phyloP scores from a whole-genome alignment of 2,113 vertebrate species.

The Platysteira castanea region DNA sequence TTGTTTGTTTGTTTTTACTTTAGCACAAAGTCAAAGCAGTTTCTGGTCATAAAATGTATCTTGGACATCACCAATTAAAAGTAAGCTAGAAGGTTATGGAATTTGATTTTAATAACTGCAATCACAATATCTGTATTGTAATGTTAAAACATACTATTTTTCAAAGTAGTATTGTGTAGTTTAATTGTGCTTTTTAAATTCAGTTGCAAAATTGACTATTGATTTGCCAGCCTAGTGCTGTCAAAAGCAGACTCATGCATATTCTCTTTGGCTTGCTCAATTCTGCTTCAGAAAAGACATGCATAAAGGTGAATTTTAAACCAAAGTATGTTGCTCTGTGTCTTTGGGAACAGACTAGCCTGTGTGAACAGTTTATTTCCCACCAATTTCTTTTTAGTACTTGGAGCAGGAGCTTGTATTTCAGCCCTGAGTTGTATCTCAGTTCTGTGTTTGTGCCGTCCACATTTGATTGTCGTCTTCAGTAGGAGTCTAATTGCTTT shows the following conservation, averaged over 20 bases:
- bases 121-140: not conserved
- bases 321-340: not conserved
- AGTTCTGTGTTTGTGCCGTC: not conserved
- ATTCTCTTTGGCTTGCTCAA: not conserved
- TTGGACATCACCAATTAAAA: not conserved
- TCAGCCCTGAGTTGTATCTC: not conserved
- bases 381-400: not conserved
- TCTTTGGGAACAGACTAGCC: not conserved
- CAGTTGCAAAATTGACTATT: slow-evolving; percentile 40
- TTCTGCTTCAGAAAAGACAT: not conserved
- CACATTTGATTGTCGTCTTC: not conserved
- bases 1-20: not conserved
- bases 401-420: not conserved
- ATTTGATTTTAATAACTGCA: not conserved
- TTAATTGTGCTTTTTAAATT: not conserved
- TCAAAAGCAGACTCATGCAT: not conserved
- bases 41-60: not conserved
- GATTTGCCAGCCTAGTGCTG: slow-evolving; percentile 11
- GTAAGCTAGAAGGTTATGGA: not conserved
- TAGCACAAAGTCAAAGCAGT: not conserved
- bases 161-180: not conserved
- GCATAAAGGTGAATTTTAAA: slow-evolving; percentile 13
- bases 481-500: slow-evolving; percentile 25
- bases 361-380: not conserved
- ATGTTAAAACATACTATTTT: not conserved